These are phyloP conservation scores for Brachionus plicatilis DNA, from an alignment of 1,140 invertebrate genomes.

Conservation along the genomic window DNA sequence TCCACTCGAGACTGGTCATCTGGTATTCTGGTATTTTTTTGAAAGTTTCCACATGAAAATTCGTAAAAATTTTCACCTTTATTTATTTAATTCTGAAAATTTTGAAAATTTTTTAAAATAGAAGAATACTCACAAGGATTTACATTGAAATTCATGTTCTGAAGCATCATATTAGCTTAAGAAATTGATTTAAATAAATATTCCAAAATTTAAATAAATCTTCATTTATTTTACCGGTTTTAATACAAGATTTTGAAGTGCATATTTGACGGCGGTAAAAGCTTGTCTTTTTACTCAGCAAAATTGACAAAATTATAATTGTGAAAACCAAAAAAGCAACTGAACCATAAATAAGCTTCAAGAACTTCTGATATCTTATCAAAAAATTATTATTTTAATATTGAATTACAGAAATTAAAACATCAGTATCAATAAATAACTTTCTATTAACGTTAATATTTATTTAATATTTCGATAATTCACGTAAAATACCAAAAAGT, in stretches of 20 bases:
- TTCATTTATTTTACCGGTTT: neutral
- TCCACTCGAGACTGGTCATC: slow-evolving; percentile 26
- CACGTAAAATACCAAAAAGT: too few relatives aligned
- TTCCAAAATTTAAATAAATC: neutral
- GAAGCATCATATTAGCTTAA: slow-evolving; percentile 34
- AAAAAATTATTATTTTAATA: neutral
- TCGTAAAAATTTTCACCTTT: slow-evolving; percentile 34
- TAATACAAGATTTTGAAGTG: slow-evolving; percentile 28
- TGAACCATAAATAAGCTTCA: neutral
- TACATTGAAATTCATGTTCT: neutral
- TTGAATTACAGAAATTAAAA: neutral
- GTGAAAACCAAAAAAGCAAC: neutral
- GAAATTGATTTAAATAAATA: neutral
- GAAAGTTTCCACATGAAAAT: slow-evolving; percentile 24
- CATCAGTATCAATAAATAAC: neutral
- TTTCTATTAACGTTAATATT: neutral
- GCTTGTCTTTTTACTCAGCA: slow-evolving; percentile 4
- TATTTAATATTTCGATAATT: neutral
- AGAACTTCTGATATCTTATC: slow-evolving; percentile 1
- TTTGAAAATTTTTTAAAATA: neutral
- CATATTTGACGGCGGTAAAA: neutral
- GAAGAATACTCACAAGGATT: slow-evolving; percentile 20
- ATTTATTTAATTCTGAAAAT: neutral
- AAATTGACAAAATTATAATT: neutral
- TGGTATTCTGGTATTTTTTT: neutral